These are phyloP conservation scores for Apogon talboti DNA, from an alignment of 2,797 vertebrate genomes.

Conservation along the genomic window DNA sequence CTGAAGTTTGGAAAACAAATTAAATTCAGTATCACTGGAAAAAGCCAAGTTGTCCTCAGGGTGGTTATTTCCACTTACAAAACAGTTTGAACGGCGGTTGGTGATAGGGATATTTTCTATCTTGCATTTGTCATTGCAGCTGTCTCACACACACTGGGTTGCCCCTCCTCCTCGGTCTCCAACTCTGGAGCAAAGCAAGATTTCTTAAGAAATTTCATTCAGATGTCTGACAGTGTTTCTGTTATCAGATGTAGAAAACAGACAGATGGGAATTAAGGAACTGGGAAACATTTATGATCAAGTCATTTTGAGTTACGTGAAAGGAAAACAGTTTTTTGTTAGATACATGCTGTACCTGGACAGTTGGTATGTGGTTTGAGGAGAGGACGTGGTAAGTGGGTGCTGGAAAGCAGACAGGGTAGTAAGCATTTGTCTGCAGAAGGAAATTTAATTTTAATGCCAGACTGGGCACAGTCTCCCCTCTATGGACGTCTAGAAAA, in stretches of 20 bases:
- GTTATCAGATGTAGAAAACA: slow-evolving; percentile 30
- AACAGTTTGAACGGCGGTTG: slow-evolving; percentile 35
- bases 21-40: slow-evolving; percentile 24
- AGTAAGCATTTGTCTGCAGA: slow-evolving; percentile 71
- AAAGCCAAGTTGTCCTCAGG: slow-evolving; percentile 11
- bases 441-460: slow-evolving; percentile 80
- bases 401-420: slow-evolving; percentile 66
- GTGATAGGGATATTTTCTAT: slow-evolving; percentile 51
- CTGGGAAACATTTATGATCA: slow-evolving; percentile 27
- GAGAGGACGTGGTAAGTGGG: slow-evolving; percentile 61
- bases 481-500: slow-evolving; percentile 74
- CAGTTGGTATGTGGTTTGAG: slow-evolving; percentile 54
- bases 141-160: slow-evolving; percentile 28
- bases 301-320: slow-evolving; percentile 29
- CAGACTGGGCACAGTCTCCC: slow-evolving; percentile 75
- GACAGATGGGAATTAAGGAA: slow-evolving; percentile 36
- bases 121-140: slow-evolving; percentile 52
- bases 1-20: slow-evolving; percentile 19
- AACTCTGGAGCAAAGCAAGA: slow-evolving; percentile 29
- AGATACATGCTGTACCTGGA: slow-evolving; percentile 61
- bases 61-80: slow-evolving; percentile 32
- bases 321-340: slow-evolving; percentile 34
- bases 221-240: slow-evolving; percentile 39
- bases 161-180: neutral
- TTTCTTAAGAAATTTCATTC: slow-evolving; percentile 27